Conservation (phyloP, 2,797 vertebrate species). For the Halcyon badia region DNA sequence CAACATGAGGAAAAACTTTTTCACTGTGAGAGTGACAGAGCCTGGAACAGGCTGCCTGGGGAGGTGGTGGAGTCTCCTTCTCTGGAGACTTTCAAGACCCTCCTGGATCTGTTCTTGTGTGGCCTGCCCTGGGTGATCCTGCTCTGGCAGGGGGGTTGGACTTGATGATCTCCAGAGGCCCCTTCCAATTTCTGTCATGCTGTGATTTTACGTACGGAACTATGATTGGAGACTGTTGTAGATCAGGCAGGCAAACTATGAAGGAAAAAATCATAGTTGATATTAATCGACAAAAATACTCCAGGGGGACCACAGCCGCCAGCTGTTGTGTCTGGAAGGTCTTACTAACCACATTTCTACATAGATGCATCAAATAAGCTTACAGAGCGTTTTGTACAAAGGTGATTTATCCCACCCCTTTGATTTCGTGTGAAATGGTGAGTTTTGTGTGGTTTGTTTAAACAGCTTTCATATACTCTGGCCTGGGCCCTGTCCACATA, state of each 20-base stretch:
- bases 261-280: not conserved
- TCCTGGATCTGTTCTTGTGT: too few relatives aligned
- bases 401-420: not conserved
- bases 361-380: not conserved
- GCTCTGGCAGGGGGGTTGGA: too few relatives aligned
- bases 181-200: too few relatives aligned
- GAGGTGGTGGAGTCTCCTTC: too few relatives aligned
- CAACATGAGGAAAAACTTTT: too few relatives aligned
- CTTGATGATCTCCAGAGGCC: too few relatives aligned
- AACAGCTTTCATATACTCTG: not conserved
- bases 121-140: too few relatives aligned
- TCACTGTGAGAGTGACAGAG: too few relatives aligned
- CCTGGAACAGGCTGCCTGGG: too few relatives aligned
- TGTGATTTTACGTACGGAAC: not conserved
- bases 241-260: rapidly evolving
- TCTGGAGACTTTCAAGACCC: too few relatives aligned
- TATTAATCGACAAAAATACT: not conserved
- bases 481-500: rapidly evolving
- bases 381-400: not conserved
- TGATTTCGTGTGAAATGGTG: not conserved
- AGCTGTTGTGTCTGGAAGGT: not conserved
- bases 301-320: not conserved
- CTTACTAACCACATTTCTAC: not conserved
- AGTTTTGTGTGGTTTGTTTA: not conserved
- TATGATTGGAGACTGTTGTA: rapidly evolving